Base-by-base conservation (phyloP, 2,888 invertebrate genomes). In the Drosophila diplacantha region DNA sequence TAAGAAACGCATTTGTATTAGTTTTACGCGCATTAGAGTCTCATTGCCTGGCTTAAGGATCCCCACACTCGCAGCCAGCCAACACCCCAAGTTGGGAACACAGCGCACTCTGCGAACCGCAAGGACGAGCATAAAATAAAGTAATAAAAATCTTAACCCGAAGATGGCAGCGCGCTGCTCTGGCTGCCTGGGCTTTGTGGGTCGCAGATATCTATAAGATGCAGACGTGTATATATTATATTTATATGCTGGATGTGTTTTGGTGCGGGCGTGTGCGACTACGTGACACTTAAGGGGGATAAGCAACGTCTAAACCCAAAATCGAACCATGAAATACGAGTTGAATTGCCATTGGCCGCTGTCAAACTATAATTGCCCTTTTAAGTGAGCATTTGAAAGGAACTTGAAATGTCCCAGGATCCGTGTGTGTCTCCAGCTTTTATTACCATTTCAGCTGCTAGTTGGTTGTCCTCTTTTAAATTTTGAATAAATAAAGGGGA, bases 11-110 rank as follows among this genome's bases (percentile, higher is more conserved):
- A 79, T 79, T 79, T 79, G 78, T 79, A 79, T 79, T 79, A 79
- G 78, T 79, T 79, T 79, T 79, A 83, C 83, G 83, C 78, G 78
- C 78, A 79, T 79, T 79, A 79, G 83, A 83, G 78, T 79, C 78
- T 83, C 78, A 79, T 79, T 79, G 78, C 78, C 73, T 69, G 78
- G 78, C 83, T 83, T 79, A 83, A 60, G 83, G 68, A 47, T 38
- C 34, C 61, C 29, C 57, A 43, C 41, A 58, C 22, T 18, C 63
- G 38, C 46, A 43, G 37, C 26, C 29, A 31, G 32, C 16, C 5
- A 24, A 22, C 58, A 43, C 38, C 38, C 24, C 26, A 22, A 38
- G 39, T 7, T 50, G 31, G 18, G 49, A 29, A 18, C 66, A 39
- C 50, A 56, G 47, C 35, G 50, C 44, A 46, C 69, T 29, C 54